A percentile compares a stretch with the other conserved stretches of the same genome.
Conservation (phyloP, 1,140 invertebrate genomes). For the Acyrthosiphon pisum region DNA sequence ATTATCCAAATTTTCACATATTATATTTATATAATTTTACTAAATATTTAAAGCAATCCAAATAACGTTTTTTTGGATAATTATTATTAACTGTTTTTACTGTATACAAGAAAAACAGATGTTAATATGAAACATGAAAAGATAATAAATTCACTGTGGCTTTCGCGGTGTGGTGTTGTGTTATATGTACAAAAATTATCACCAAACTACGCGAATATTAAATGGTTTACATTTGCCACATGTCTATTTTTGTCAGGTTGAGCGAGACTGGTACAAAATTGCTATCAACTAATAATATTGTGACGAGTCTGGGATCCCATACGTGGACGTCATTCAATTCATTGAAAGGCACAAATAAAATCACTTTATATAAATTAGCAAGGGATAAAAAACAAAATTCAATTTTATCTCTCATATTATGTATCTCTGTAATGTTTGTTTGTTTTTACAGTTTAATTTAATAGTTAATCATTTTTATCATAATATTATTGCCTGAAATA, state of each 20-base stretch:
- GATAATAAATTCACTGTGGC: neutral
- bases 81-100: neutral
- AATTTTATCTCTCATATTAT: neutral
- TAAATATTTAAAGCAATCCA: neutral
- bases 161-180: neutral
- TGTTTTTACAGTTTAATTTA: neutral
- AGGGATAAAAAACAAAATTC: neutral
- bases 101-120: neutral
- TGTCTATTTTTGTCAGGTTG: neutral
- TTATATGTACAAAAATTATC: conserved; percentile 19
- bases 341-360: neutral
- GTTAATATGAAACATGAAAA: neutral
- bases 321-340: neutral
- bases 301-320: neutral
- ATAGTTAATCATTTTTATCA: neutral
- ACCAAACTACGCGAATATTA: neutral
- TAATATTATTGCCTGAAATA: neutral
- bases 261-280: neutral
- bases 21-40: neutral
- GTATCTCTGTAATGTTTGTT: neutral
- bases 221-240: neutral
- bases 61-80: neutral
- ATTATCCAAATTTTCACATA: neutral
- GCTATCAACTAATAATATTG: neutral
- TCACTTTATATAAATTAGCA: neutral